A percentile compares a stretch with the other conserved stretches of the same genome.
phyloP scores from a whole-genome alignment of 2,113 vertebrate genomes.

The Mesocricetus auratus region DNA sequence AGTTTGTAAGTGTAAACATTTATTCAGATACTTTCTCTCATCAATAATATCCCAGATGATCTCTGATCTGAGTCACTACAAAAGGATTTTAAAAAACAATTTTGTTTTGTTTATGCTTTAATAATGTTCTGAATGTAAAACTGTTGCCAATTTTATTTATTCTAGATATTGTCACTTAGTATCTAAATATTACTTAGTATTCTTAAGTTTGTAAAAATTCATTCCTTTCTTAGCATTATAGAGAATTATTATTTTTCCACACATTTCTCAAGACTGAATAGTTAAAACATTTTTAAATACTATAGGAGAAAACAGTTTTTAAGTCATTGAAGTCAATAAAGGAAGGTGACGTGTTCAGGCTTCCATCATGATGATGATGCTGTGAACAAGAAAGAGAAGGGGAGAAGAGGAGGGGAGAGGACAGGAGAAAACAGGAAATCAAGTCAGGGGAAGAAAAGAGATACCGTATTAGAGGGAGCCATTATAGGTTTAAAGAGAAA shows the following conservation, averaged over 20 bases:
- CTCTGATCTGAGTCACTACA: background rate
- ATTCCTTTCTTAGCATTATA: background rate
- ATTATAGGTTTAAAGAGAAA: too few species aligned
- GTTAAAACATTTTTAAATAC: background rate
- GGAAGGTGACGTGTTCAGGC: background rate
- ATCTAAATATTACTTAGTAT: background rate
- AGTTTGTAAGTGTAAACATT: background rate
- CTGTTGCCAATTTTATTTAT: background rate
- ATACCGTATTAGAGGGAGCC: too few species aligned
- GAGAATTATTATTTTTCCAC: background rate
- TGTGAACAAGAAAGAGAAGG: background rate
- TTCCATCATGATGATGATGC: background rate
- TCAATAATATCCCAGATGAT: background rate
- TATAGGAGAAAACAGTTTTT: background rate
- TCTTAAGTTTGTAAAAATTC: background rate
- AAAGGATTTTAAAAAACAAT: background rate
- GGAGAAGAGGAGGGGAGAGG: too few species aligned
- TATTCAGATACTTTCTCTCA: background rate
- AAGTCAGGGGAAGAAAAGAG: too few species aligned
- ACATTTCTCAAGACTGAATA: background rate
- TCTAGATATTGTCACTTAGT: background rate
- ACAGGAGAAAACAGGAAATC: too few species aligned
- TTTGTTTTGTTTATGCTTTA: conserved; percentile 13
- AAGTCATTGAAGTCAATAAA: background rate
- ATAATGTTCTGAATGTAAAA: background rate